Percentiles rank a stretch among this genome's conserved stretches.
These are phyloP conservation scores for Kradibia gibbosae DNA, from an alignment of 1,140 invertebrate genomes.

Conservation along the genomic window DNA sequence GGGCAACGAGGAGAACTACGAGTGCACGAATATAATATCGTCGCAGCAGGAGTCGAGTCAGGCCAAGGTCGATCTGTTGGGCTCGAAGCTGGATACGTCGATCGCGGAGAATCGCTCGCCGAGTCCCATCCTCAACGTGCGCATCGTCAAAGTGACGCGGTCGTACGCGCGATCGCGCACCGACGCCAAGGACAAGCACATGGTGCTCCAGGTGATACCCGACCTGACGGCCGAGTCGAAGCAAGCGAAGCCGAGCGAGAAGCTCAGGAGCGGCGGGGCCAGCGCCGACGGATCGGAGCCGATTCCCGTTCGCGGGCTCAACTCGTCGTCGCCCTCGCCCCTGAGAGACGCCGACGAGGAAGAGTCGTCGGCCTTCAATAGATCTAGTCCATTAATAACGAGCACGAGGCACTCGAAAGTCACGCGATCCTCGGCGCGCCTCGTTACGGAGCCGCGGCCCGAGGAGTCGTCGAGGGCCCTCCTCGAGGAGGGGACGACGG, in stretches of 20 bases:
- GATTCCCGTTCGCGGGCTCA: neutral
- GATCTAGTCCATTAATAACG: constrained; percentile 32
- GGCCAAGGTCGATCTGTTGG: neutral
- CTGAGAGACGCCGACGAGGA: neutral
- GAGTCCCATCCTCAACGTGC: constrained; percentile 21
- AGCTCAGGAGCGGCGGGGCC: neutral
- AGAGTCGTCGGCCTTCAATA: neutral
- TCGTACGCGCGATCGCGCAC: constrained; percentile 28
- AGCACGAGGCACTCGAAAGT: constrained; percentile 15
- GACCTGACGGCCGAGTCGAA: neutral
- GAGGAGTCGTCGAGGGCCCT: too few relatives aligned
- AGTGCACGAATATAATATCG: neutral
- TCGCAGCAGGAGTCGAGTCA: neutral
- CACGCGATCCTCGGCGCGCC: constrained; percentile 4
- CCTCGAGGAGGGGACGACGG: neutral
- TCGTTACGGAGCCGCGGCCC: neutral
- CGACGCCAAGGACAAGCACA: constrained; percentile 29
- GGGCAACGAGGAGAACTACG: neutral
- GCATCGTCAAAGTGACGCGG: constrained; percentile 33
- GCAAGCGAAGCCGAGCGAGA: neutral
- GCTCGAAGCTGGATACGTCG: neutral
- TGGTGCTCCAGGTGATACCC: neutral
- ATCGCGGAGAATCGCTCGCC: neutral
- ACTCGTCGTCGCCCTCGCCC: neutral
- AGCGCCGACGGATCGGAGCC: neutral